phyloP scores from a whole-genome alignment of 64 coral and sea anemone genomes.

The Anthopleura sola region DNA sequence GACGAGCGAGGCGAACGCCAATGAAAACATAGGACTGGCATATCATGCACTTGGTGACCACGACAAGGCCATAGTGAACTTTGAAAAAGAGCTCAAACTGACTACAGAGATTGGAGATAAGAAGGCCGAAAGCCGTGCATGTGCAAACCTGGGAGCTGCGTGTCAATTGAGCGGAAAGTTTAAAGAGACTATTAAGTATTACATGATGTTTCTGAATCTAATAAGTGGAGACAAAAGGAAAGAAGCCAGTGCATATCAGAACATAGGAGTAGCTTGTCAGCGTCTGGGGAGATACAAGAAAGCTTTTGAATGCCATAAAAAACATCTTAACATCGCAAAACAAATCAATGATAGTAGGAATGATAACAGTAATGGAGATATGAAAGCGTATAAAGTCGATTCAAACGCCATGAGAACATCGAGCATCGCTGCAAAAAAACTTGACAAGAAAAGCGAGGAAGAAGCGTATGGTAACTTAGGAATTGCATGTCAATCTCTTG shows the following conservation, averaged over 20 bases:
- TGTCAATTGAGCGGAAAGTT: conserved; percentile 4
- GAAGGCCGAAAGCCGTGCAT: conserved; percentile 7
- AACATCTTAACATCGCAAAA: not conserved
- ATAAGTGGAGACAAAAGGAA: conserved; percentile 28
- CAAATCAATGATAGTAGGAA: too few species aligned
- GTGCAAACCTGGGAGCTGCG: conserved; percentile 30
- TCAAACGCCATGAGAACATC: too few species aligned
- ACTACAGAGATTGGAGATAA: conserved; percentile 7
- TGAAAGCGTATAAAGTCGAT: too few species aligned
- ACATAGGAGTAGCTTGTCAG: conserved; percentile 17
- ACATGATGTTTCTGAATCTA: conserved; percentile 6
- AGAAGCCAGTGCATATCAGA: conserved; percentile 26
- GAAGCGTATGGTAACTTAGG: conserved; percentile 8
- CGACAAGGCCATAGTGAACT: conserved; percentile 20
- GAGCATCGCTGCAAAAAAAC: not conserved
- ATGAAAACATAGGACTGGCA: conserved; percentile 21
- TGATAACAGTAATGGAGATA: too few species aligned
- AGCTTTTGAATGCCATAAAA: conserved; percentile 25
- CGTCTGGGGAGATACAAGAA: conserved; percentile 13
- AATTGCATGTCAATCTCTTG: not conserved
- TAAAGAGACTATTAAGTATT: conserved; percentile 6
- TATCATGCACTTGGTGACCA: conserved; percentile 27
- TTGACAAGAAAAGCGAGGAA: not conserved
- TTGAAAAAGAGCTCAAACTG: conserved; percentile 31
- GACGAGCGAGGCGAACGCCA: not conserved